Evolutionary conservation across 2,113 vertebrate species (phyloP).

Genomic region (Pangasianodon gigas): DNA sequence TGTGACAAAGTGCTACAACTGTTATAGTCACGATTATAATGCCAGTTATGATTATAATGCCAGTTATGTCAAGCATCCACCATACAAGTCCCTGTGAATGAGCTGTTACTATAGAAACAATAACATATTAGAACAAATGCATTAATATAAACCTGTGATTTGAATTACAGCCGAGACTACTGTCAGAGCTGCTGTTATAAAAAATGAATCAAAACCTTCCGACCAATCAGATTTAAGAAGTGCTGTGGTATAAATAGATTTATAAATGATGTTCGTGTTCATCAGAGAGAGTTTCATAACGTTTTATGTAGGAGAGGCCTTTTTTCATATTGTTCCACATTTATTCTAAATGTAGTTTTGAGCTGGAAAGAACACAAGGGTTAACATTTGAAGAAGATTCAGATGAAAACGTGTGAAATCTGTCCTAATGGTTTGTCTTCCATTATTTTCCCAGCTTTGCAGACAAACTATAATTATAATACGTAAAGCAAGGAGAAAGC

Average conservation of each 20-base stretch:
- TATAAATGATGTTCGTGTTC: not conserved
- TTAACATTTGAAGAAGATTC: not conserved
- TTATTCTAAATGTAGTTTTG: not conserved
- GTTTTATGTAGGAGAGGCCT: not conserved
- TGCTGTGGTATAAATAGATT: not conserved
- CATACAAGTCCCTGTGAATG: not conserved
- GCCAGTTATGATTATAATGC: too few species aligned
- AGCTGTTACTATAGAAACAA: constrained; percentile 1
- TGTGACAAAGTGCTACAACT: not conserved
- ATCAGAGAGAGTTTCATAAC: not conserved
- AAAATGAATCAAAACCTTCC: not conserved
- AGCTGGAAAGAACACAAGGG: not conserved
- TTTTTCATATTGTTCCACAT: not conserved
- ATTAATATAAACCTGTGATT: not conserved
- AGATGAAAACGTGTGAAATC: not conserved
- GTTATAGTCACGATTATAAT: not conserved
- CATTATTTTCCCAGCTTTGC: not conserved
- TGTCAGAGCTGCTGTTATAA: not conserved
- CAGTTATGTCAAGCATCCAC: not conserved
- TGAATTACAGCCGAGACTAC: not conserved
- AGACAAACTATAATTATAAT: not conserved
- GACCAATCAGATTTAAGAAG: not conserved
- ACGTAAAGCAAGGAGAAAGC: not conserved
- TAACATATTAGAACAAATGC: not conserved
- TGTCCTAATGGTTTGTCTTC: not conserved